Conservation (phyloP, 1,140 invertebrate genomes). For the Cydia strobilella region DNA sequence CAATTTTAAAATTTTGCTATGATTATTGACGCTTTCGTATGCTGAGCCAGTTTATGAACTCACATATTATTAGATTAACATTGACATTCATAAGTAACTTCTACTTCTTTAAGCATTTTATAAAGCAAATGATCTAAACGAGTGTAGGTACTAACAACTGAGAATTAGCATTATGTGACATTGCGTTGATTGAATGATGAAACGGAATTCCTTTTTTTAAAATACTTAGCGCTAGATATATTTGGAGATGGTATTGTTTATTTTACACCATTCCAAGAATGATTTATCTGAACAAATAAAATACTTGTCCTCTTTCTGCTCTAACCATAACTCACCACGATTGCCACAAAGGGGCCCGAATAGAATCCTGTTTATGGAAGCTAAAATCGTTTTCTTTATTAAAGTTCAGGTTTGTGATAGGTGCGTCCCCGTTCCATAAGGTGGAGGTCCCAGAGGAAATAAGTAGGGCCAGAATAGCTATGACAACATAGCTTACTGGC, state of each 20-base stretch:
- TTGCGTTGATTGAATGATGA: too few relatives aligned
- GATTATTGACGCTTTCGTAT: too few relatives aligned
- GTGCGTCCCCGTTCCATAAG: conserved; percentile 58
- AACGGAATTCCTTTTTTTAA: too few relatives aligned
- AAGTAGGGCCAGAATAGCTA: conserved; percentile 41
- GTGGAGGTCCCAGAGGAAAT: conserved; percentile 62
- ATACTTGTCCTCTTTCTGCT: conserved; percentile 22
- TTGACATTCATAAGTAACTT: too few relatives aligned
- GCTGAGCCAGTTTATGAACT: too few relatives aligned
- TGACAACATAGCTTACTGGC: conserved; percentile 37
- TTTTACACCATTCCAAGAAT: background rate
- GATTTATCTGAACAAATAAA: background rate
- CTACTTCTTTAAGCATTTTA: too few relatives aligned
- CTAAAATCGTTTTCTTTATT: conserved; percentile 68
- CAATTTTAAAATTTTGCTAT: too few relatives aligned
- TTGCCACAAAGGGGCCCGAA: conserved; percentile 49
- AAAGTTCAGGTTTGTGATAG: conserved; percentile 64
- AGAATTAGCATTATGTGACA: too few relatives aligned
- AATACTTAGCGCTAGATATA: too few relatives aligned
- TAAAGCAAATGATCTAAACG: too few relatives aligned
- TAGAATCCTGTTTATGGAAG: conserved; percentile 49
- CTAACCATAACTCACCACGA: conserved; percentile 55
- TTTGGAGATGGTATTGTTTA: background rate
- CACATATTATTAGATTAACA: too few relatives aligned
- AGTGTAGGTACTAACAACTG: too few relatives aligned